These are phyloP conservation scores for Pleuronectes platessa DNA, from an alignment of 2,113 vertebrate species.

Conservation along the genomic window DNA sequence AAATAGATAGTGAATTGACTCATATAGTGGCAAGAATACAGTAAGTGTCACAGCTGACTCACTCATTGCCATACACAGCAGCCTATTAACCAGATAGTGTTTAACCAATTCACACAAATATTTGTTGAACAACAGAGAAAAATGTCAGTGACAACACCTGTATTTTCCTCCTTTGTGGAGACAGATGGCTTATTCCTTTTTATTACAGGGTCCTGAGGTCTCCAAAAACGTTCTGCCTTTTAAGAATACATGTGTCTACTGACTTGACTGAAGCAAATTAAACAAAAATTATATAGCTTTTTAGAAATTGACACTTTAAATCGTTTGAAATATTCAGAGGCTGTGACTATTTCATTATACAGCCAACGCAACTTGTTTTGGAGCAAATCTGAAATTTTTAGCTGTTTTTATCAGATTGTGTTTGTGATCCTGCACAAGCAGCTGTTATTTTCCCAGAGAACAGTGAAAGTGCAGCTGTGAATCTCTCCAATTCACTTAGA, in stretches of 20 bases:
- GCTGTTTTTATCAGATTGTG: no score
- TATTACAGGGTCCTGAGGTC: background rate
- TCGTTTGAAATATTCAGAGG: background rate
- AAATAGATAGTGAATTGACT: background rate
- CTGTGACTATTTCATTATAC: background rate
- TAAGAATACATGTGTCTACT: background rate
- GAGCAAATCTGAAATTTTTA: no score
- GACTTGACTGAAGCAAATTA: background rate
- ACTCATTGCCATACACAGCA: no score
- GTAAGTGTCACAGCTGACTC: background rate
- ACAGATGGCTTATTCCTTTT: background rate
- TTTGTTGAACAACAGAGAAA: background rate
- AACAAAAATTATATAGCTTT: no score
- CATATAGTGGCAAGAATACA: background rate
- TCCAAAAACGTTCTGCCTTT: background rate
- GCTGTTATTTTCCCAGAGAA: no score
- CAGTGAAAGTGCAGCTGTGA: no score
- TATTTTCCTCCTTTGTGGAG: background rate
- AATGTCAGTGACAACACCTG: background rate
- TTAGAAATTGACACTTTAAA: no score
- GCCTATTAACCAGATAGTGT: no score
- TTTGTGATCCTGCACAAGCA: no score
- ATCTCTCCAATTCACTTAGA: background rate
- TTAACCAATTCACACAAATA: background rate
- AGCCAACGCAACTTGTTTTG: background rate